Evolutionary conservation across 2,113 vertebrate species (phyloP).

Genomic region (Formicarius rufipectus): DNA sequence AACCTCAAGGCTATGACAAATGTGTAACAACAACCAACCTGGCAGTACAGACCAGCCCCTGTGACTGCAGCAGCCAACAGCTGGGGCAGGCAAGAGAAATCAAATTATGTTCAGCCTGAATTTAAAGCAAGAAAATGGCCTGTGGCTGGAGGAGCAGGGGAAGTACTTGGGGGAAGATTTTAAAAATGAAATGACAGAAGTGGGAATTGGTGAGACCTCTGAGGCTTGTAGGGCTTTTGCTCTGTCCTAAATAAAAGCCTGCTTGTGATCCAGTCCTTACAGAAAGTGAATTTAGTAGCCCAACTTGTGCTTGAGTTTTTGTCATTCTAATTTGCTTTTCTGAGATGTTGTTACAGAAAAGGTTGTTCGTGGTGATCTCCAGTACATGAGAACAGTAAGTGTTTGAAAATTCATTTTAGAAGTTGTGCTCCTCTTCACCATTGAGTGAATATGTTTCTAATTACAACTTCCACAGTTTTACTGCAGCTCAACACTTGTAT

Average conservation of each 20-base stretch:
- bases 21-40: rapidly evolving
- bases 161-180: not conserved
- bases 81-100: not conserved
- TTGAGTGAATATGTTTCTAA: not conserved
- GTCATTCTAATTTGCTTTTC: not conserved
- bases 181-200: rapidly evolving
- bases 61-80: not conserved
- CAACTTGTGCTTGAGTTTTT: not conserved
- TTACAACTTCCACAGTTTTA: not conserved
- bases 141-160: not conserved
- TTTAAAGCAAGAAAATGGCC: not conserved
- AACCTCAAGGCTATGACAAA: not conserved
- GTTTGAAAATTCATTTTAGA: not conserved
- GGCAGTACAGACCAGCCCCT: not conserved
- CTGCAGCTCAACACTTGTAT: rapidly evolving
- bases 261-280: not conserved
- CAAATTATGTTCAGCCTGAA: not conserved
- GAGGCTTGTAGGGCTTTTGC: not conserved
- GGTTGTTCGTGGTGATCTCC: not conserved
- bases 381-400: not conserved
- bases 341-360: not conserved
- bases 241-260: not conserved
- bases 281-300: not conserved
- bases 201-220: not conserved
- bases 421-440: not conserved